A percentile compares a stretch with the other conserved stretches of the same genome.
phyloP scores from a whole-genome alignment of 2,888 invertebrate genomes.

The Petrolisthes cinctipes region DNA sequence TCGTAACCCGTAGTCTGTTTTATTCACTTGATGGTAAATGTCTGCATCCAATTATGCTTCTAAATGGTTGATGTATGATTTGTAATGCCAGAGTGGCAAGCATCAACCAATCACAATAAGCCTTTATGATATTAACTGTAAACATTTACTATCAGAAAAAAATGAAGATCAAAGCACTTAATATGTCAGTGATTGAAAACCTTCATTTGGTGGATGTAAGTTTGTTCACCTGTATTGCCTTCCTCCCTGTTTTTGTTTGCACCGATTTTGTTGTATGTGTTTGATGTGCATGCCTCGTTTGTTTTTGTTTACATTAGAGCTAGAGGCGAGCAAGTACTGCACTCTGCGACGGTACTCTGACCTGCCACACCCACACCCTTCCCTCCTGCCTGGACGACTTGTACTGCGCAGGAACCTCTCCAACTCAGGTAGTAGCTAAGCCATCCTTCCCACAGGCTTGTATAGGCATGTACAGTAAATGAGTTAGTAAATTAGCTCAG shows the following conservation, averaged over 20 bases:
- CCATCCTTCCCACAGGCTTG: too few relatives aligned
- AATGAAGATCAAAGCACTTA: background rate
- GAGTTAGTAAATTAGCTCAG: too few relatives aligned
- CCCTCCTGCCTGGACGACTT: slow-evolving; percentile 48
- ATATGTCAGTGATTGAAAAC: background rate
- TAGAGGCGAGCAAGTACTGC: slow-evolving; percentile 64
- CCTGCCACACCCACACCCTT: slow-evolving; percentile 39
- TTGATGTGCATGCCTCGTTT: slow-evolving; percentile 12
- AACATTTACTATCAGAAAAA: too few relatives aligned
- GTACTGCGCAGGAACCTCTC: slow-evolving; percentile 57
- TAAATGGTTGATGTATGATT: too few relatives aligned
- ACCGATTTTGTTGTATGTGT: background rate
- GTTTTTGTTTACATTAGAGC: slow-evolving; percentile 42
- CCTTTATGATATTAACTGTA: too few relatives aligned
- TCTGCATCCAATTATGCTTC: too few relatives aligned
- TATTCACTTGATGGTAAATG: too few relatives aligned
- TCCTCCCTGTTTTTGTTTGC: background rate
- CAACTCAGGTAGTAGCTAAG: slow-evolving; percentile 48
- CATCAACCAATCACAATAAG: too few relatives aligned
- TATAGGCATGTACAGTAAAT: too few relatives aligned
- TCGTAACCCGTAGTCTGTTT: too few relatives aligned
- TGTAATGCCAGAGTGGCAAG: too few relatives aligned
- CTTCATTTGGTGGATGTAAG: background rate
- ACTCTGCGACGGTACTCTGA: slow-evolving; percentile 60
- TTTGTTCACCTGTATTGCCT: background rate